Evolutionary conservation across 2,888 invertebrate genomes (phyloP), one percentile per base, ranked within the genome.

Genomic region (Actias luna): DNA sequence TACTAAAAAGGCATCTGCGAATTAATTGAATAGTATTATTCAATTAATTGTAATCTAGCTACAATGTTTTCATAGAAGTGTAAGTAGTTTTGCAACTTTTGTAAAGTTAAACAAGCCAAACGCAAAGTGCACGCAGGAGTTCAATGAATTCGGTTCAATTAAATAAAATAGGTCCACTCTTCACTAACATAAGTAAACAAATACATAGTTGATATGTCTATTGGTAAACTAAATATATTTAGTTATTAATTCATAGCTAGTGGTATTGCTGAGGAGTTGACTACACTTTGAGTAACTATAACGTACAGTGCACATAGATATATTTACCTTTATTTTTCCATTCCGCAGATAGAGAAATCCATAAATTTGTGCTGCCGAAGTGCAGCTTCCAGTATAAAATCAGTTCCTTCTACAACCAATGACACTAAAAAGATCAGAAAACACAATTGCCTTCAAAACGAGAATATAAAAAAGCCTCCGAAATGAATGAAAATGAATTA

Each of bases 361-460:
- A 65, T 70, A 63, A 72, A 65, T 61, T 65, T 74, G 59, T 74
- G 72, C 66, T 72, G 75, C 65, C 65, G 58, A 61, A 75, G 72
- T 64, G 46, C 50, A 12, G 57, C 29, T 14, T 65, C 64, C 2
- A 31, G 67, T 39, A 64, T 62, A 27, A 61, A 62, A 62, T 62
- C 66, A 39, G 63, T 31, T 22, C 58, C 58, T 60, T 36, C 59
- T 27, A 60, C 16, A 58, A 50, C 62, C 16, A 61, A 63, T 58
- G 39, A 62, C 42, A 35, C 8, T 42, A 18, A 42, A n/a, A n/a
- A n/a, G 16, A n/a, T n/a, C 61, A 29, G 1, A n/a, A 55, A 55
- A n/a, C 55, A 55, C 55, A 29, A 29, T 55, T 55, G 55, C 7
- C 8, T 18, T 5, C 27, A 29, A 55, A n/a, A 27, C 52, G 52